Base-by-base conservation (phyloP, 92 coral and sea anemone species). In the Plumapathes pennacea region DNA sequence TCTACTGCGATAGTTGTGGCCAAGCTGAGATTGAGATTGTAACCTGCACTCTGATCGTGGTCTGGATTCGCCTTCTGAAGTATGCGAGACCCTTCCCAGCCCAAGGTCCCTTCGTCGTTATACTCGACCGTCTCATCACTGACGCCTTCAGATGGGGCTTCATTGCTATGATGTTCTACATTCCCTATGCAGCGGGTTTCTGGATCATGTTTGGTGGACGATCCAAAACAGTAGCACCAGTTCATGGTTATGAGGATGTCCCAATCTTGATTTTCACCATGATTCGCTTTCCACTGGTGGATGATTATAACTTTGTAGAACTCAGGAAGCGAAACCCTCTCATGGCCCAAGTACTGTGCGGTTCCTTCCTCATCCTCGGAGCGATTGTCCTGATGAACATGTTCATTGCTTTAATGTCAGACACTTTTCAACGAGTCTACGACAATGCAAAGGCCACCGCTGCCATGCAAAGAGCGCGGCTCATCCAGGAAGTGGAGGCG, bases 371-470 rank as follows among this genome's bases (percentile, higher is more conserved):
- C 36, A 56, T 69, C 14, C 23, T 82, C 15, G 64, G 72, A 5
- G 61, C 89, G 1, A 76, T 82, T 14, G 38, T 76, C 41, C 50
- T 72, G 12, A 67, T 82, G 49, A 82, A 82, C 72, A 42, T 82
- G 60, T 82, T 77, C 62, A 82, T 82, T 25, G 89, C 89, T 25
- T 47, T 82, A n/a, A 52, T 82, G 84, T 69, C 89, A 31, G 81
- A 82, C 25, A 82, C 89, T 3, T 82, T 82, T 56, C 89, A 82
- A 36, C 84, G 89, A 12, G 89, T 82, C 8, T 76, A 69, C 54
- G 89, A 82, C 50, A 82, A 82, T 38, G 84, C 89, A 0, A 67
- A 67, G n/a, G 89, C 84, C 30, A 82, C 80, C 23, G 84, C 89
- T 5, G 73, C 58, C 2, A 76, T 82, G 84, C 75, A 82, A 23